Evolutionary conservation across 2,888 invertebrate species (phyloP).

Genomic region (Dryococelus australis): DNA sequence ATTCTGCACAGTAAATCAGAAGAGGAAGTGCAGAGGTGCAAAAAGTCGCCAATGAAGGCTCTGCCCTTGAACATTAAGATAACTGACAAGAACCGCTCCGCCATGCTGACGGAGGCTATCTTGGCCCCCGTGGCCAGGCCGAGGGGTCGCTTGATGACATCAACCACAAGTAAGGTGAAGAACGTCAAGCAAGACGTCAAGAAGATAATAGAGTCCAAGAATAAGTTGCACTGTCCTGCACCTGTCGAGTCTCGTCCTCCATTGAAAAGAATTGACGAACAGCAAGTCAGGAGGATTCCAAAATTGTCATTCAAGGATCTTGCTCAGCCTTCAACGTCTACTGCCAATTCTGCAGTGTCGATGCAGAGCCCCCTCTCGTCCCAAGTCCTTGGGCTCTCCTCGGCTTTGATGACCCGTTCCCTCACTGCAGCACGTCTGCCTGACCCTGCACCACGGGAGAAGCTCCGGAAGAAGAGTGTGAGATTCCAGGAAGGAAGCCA

Average conservation of each 20-base stretch:
- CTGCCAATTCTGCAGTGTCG: not conserved
- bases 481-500: not conserved
- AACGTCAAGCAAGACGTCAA: not conserved
- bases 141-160: not conserved
- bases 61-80: not conserved
- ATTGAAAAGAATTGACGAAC: not conserved
- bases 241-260: not conserved
- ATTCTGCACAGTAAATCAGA: not conserved
- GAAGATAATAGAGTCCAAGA: not conserved
- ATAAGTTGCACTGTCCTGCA: not conserved
- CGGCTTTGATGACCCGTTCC: not conserved
- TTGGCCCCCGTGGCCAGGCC: not conserved
- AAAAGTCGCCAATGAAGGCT: not conserved
- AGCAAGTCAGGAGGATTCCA: not conserved
- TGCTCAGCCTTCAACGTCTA: not conserved
- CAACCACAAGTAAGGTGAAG: not conserved
- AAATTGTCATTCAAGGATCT: not conserved
- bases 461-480: not conserved
- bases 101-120: not conserved
- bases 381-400: not conserved
- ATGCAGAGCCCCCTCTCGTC: not conserved
- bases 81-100: not conserved
- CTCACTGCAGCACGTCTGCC: not conserved
- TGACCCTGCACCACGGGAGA: not conserved
- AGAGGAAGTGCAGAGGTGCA: not conserved